Base-by-base conservation (phyloP, 2,113 vertebrate genomes). In the Nothocercus julius region DNA sequence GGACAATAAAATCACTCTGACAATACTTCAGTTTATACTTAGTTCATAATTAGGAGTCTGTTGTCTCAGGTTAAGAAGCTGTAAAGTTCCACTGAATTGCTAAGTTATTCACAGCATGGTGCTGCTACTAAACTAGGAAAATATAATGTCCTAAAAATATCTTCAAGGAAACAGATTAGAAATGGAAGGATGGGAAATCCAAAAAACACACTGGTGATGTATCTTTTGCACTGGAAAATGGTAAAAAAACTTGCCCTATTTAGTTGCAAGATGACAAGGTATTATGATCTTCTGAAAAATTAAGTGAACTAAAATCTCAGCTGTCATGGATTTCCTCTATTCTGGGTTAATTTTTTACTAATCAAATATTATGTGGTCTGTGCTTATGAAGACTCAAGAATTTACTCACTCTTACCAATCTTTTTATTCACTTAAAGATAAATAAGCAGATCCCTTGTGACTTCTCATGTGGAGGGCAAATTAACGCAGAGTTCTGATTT, bases 31-130 rank as follows among this genome's bases (percentile, higher is more conserved):
- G 73, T 82, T 92, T 88, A 85, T 94, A 42, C 36, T 89, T 87
- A 40, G 80, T 85, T 92, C 95, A 88, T 95, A 94, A 96, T 92
- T 93, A 95, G 87, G 83, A 95, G 27, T 84, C 79, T 91, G 34
- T 63, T 85, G 49, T 94, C 62, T 87, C 89, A 95, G 78, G 86
- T 87, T 95, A 87, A 79, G 68, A 89, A 83, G 59, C 70, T 90
- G 63, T 86, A 89, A 96, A 86, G 28, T 92, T 91, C 45, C 77
- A 82, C 14, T 56, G 44, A 93, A 76, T 89, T 92, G 78, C 92
- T 87, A 87, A 92, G 82, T 68, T 92, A 85, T 92, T 93, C 88
- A 94, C 34, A 89, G 53, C 47, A 75, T 64, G 87, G 34, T 78
- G 66, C n/a, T 91, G 80, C 53, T 90, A n/a, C 82, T 94, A 91